Percentiles rank a stretch among this genome's conserved stretches.
phyloP scores from a whole-genome alignment of 1,140 invertebrate species.

The Steinernema khuongi region DNA sequence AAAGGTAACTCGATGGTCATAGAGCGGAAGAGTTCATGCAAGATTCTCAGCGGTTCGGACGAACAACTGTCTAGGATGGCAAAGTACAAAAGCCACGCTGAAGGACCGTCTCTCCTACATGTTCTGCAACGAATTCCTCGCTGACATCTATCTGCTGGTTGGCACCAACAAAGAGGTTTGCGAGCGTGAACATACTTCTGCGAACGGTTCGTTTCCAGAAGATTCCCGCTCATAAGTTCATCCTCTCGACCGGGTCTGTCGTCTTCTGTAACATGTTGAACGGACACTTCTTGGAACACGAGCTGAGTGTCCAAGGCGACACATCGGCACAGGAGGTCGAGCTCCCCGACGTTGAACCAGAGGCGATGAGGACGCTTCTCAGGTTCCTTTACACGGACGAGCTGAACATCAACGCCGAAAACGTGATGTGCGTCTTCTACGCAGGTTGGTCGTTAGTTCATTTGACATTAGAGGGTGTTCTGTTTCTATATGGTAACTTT shows the following conservation, averaged over 20 bases:
- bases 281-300: conserved; percentile 63
- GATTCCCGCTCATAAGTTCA: conserved; percentile 78
- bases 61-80: conserved; percentile 48
- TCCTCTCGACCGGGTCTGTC: conserved; percentile 74
- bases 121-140: conserved; percentile 75
- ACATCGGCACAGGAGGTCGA: conserved; percentile 71
- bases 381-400: conserved; percentile 77
- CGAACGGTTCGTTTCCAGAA: conserved; percentile 62
- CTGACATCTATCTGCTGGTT: conserved; percentile 75
- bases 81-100: conserved; percentile 69
- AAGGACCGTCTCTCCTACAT: conserved; percentile 73
- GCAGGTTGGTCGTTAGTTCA: too few relatives aligned
- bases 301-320: conserved; percentile 7
- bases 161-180: conserved; percentile 61
- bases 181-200: conserved; percentile 29
- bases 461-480: too few relatives aligned
- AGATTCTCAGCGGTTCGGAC: neutral
- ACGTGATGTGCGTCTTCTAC: conserved; percentile 79
- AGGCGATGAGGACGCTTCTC: conserved; percentile 65
- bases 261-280: conserved; percentile 85
- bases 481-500: too few relatives aligned
- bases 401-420: conserved; percentile 77
- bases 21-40: conserved; percentile 13
- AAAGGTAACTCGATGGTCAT: conserved; percentile 17
- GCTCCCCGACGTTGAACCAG: conserved; percentile 76